Evolutionary conservation across 1,140 invertebrate genomes (phyloP), one percentile per base, ranked within the genome.

Genomic region (Ips nitidus): DNA sequence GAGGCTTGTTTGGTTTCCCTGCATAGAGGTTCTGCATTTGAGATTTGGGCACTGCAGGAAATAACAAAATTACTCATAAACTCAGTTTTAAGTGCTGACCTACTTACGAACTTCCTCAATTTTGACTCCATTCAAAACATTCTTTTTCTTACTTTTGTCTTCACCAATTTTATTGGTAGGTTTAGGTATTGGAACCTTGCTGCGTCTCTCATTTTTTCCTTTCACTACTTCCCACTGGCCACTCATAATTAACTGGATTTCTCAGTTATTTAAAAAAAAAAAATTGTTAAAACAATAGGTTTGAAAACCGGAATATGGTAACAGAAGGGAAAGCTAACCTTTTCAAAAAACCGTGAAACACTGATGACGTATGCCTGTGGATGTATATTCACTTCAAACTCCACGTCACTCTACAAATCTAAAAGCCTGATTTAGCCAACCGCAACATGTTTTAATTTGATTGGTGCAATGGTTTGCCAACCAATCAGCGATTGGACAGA

Each of bases 221-320:
- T 86, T 85, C 68, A 92, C 90, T 74, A 91, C 84, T 89, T 91
- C 90, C 90, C 90, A 92, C 77, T 90, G 87, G 70, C 86, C 87
- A 6, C 82, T 87, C 88, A 90, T 91, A 36, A 41, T 59, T 42
- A 41, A 3, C 41, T 22, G 22, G 22, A 22, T 22, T 22, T 22
- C 22, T 22, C 22, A 22, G 22, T 22, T 22, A 22, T 22, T 22
- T 22, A 22, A 22, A 22, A 22, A 22, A 22, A 22, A 22, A 22
- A 22, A 22, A 22, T 22, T 22, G 22, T 22, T 22, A 22, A 22
- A 22, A 22, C 22, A 22, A 22, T 22, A 22, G 22, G 22, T 22
- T 22, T 22, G 22, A 22, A 22, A 22, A 22, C 22, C 22, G 22
- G 22, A 22, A 22, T 22, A 22, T 22, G 22, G 22, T 22, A 22